A percentile compares a stretch with the other conserved stretches of the same genome.
Evolutionary conservation across 2,888 invertebrate genomes (phyloP).

Genomic region (Myathropa florea): DNA sequence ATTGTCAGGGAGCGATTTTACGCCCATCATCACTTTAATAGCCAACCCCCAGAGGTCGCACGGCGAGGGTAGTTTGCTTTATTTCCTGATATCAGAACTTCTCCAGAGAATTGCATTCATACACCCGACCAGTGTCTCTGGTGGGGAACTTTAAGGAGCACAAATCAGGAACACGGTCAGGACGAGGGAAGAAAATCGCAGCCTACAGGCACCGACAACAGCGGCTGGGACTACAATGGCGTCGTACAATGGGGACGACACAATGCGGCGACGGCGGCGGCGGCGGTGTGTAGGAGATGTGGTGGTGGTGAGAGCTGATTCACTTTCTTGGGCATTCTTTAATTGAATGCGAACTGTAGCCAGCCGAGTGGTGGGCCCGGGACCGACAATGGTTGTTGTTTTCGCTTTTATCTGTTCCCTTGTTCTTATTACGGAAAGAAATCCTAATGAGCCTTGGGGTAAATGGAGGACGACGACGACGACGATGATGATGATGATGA

Average conservation of each 20-base stretch:
- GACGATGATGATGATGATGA: background rate
- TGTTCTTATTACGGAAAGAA: slow-evolving; percentile 8
- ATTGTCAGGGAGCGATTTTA: slow-evolving; percentile 48
- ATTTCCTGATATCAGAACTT: slow-evolving; percentile 54
- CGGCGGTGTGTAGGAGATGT: background rate
- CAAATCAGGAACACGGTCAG: too few relatives aligned
- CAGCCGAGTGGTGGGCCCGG: background rate
- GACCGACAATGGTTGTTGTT: slow-evolving; percentile 27
- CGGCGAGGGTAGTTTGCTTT: slow-evolving; percentile 1
- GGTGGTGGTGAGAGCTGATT: background rate
- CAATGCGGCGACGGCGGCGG: background rate
- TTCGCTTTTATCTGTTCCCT: slow-evolving; percentile 15
- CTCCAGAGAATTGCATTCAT: background rate
- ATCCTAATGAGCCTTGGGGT: slow-evolving; percentile 16
- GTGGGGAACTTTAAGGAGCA: too few relatives aligned
- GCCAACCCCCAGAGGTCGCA: slow-evolving; percentile 13
- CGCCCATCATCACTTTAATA: slow-evolving; percentile 61
- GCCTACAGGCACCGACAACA: slow-evolving; percentile 21
- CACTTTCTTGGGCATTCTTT: slow-evolving; percentile 15
- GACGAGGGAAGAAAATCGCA: background rate
- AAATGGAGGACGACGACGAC: background rate
- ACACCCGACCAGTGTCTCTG: too few relatives aligned
- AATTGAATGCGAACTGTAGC: slow-evolving; percentile 36
- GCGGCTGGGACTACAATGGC: background rate
- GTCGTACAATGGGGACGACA: slow-evolving; percentile 2